phyloP scores from a whole-genome alignment of 1,140 invertebrate genomes.

The Drosophila lini region DNA sequence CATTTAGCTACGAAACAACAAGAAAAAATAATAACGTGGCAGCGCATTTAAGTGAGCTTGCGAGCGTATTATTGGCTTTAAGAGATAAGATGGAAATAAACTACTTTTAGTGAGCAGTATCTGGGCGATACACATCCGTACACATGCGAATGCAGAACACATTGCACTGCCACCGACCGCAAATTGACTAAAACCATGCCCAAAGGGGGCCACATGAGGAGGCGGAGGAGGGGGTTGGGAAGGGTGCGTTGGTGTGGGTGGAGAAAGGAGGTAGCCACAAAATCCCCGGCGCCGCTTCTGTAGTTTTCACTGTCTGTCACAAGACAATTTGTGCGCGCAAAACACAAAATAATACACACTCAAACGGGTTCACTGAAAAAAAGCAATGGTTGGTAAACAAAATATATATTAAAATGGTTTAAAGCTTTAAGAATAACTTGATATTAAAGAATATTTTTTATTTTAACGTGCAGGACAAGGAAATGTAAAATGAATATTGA shows the following conservation, averaged over 20 bases:
- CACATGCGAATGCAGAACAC: conserved; percentile 43
- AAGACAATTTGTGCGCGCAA: conserved; percentile 83
- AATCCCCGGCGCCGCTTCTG: conserved; percentile 65
- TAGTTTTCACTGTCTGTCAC: conserved; percentile 81
- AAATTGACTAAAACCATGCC: conserved; percentile 80
- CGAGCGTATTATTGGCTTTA: conserved; percentile 79
- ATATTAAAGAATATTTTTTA: too few relatives aligned
- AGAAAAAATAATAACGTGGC: conserved; percentile 49
- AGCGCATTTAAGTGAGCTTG: conserved; percentile 76
- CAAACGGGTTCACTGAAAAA: conserved; percentile 15
- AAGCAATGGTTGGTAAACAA: neutral
- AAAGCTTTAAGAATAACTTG: neutral
- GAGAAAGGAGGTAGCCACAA: conserved; percentile 28
- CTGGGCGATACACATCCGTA: conserved; percentile 15
- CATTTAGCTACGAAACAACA: conserved; percentile 11
- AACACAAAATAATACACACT: conserved; percentile 80
- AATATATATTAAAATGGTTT: neutral
- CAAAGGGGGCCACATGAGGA: conserved; percentile 18
- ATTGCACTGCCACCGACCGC: conserved; percentile 63
- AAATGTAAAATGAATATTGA: neutral
- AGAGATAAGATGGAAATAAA: conserved; percentile 82
- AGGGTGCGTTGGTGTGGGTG: conserved; percentile 13
- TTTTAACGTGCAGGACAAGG: too few relatives aligned
- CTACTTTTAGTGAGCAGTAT: conserved; percentile 65
- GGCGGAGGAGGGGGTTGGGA: neutral